Base-by-base conservation (phyloP, 2,113 vertebrate species). In the Echinops telfairi region DNA sequence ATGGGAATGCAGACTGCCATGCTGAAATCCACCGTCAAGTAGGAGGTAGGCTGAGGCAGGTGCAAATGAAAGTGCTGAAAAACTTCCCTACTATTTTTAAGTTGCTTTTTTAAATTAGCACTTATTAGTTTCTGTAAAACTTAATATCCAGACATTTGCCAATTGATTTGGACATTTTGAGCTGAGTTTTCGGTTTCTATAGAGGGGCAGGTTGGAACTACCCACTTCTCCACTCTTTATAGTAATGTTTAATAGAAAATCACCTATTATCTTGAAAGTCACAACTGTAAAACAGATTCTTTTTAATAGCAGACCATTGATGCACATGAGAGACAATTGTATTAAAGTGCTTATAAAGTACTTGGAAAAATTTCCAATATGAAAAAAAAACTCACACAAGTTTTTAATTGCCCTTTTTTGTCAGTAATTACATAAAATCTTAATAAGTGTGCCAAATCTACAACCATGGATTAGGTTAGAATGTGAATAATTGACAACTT, bases 241-340 rank as follows among this genome's bases (percentile, higher is more conserved):
- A 57, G 38, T 83, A 76, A 73, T 57, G 57, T 88, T 66, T 62
- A 31, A 38, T 36, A 40, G 15, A 36, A 27, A 27, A 57, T 83
- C 66, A 20, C 25, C 78, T 23, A 11, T 53, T 88, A 75, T 66
- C 27, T 82, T 92, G 17, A 82, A 82, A 92, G 66, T 75, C n/a
- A 83, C 22, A 40, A 19, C 75, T 81, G 3, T 83, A 76, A 38
- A 76, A 25, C n/a, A 81, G 38, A 87, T 82, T 92, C 25, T 81
- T 23, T 88, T 76, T 64, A 19, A 40, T 64, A 86, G 25, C 23
- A 25, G 17, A 73, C 6, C 58, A 22, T 66, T 70, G 47, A 78
- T 79, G 60, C n/a, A 27, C 27, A 85, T 78, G 36, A 58, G 43
- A 40, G 62, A 68, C 6, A 58, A 25, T 58, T 68, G 38, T 16